Evolutionary conservation across 2,888 invertebrate species (phyloP), one percentile per base, ranked within the genome.

Genomic region (Mythimna lalbum): DNA sequence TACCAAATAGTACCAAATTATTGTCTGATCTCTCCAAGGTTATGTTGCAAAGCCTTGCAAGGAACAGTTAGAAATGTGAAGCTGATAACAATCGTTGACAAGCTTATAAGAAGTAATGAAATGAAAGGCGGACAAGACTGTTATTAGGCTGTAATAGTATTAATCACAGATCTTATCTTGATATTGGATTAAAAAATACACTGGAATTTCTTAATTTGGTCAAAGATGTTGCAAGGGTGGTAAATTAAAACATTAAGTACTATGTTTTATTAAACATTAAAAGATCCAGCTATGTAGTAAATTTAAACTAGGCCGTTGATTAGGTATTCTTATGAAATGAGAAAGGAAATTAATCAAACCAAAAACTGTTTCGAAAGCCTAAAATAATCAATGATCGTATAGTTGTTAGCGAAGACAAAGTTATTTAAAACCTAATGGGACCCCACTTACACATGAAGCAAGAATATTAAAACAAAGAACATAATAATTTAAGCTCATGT

Each of bases 1-100:
- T 83, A 74, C 73, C 63, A 83, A 85, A 83, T 64, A 70, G 69
- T 76, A 85, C 78, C 70, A 85, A 83, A 83, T 83, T 69, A 78
- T 85, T 83, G 73, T 76, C 68, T 63, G 66, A 68, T 75, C 21
- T 70, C 19, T 17, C 10, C 78, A 81, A 85, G 86, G 84, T 69
- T 55, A 50, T 43, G 57, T 71, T 83, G 73, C 86, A 66, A 72
- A 70, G 79, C 73, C 70, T 64, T 78, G 49, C 36, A 69, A 50
- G 49, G 63, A 80, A 76, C 57, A 56, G 67, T 76, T 61, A 55
- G 70, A 68, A 69, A 64, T 52, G 17, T 31, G 33, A 33, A 83
- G 75, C 77, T 72, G 83, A 80, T 80, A 83, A 73, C 53, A 63
- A 49, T 39, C 31, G 66, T 63, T 69, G 73, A 75, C 69, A 61